Base-by-base conservation (phyloP, 2,888 invertebrate genomes). In the Chalcis sispes region DNA sequence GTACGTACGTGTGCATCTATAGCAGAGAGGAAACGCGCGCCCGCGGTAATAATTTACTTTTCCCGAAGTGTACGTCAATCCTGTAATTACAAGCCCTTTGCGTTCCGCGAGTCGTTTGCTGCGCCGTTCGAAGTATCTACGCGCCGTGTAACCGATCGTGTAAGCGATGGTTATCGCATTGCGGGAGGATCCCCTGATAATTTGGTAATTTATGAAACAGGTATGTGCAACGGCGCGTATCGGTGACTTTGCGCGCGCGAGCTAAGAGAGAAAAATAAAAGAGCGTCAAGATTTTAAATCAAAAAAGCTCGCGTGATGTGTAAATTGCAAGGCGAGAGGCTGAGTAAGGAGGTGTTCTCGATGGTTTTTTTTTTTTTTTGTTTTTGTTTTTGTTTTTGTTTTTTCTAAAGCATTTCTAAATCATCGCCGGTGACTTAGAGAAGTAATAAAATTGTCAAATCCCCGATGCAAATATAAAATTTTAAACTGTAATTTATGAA, bases 181-280 rank as follows among this genome's bases (percentile, higher is more conserved):
- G 13, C 56, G 58, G 46, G 56, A 59, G 29, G 69, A 56, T 32
- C 65, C 23, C 32, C 13, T 3, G 64, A 42, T 58, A 58, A 75
- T 75, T 75, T 65, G 75, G 70, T 75, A 75, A 75, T 75, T 75
- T 70, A 70, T 70, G 75, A 69, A 69, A 54, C 13, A 25, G 32
- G 36, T 36, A 29, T 2, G 4, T 4, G 50, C 27, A n/a, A 15
- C 20, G 50, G 32, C 27, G 25, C 25, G 59, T 23, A n/a, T 5
- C 46, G 48, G 42, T 67, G 54, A 58, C 48, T 65, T 66, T 59
- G 48, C 29, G 50, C 25, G n/a, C 13, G 42, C 10, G 46, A 2
- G 4, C 13, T 18, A 23, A 10, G 15, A 20, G 29, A 20, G 50
- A 23, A 18, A 8, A 15, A 42, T 4, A 42, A 15, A 42, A 13